Evolutionary conservation across 2,113 vertebrate genomes (phyloP), one percentile per base, ranked within the genome.

Genomic region (Callionymus lyra): DNA sequence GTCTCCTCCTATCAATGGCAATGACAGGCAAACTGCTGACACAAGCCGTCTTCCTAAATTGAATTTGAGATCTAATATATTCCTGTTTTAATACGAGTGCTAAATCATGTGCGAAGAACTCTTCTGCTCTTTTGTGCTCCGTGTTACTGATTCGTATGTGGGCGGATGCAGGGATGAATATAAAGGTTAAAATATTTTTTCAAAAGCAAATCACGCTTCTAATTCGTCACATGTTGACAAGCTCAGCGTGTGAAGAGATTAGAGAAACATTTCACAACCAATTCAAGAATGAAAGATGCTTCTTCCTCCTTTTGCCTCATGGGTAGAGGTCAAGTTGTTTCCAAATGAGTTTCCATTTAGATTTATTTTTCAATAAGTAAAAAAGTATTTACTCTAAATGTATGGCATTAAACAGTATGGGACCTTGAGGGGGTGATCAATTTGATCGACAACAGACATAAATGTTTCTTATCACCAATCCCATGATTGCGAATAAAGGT

Each of bases 61-160:
- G 59, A 75, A 74, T 74, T 72, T 68, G 55, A 57, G 66, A 59
- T 60, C 47, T 77, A 61, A 77, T 70, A 65, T 65, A 67, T 79
- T 74, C 70, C 51, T 45, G 21, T 68, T 80, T 72, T 74, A 66
- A 71, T 78, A 56, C 49, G 50, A 72, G 51, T 43, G 58, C 61
- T 77, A 71, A 79, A 82, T 83, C 70, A 59, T 61, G 49, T 48
- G 34, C 16, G 27, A 71, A 65, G 62, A 72, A 66, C 31, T 59
- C 48, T 49, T 52, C 48, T 39, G 34, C 40, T 34, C 36, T 44
- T 41, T 44, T 17, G 49, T 16, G 41, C 34, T 11, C 34, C 34
- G 34, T 42, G 19, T 75, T 52, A 53, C 35, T 41, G 32, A 44
- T 60, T 66, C 53, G 47, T 34, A 50, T 19, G 14, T 18, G 42